Percentiles rank a stretch among this genome's conserved stretches.
These are phyloP conservation scores for Neogobius melanostomus DNA, from an alignment of 2,113 vertebrate genomes.

Conservation along the genomic window DNA sequence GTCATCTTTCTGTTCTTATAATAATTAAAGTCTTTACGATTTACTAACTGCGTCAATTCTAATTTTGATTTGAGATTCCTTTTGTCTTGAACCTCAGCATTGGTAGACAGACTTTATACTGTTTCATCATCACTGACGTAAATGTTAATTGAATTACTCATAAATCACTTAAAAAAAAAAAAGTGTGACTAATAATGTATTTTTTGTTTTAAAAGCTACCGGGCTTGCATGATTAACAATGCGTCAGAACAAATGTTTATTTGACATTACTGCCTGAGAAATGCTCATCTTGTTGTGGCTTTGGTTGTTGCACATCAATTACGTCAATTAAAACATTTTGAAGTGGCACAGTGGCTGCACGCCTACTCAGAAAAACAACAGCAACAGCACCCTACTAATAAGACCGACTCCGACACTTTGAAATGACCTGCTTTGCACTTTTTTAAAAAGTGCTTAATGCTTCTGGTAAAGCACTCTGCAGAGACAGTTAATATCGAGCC, in stretches of 20 bases:
- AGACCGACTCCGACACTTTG: not conserved
- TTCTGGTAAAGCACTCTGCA: conserved; percentile 18
- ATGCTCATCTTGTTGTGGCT: not conserved
- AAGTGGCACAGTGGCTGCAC: conserved; percentile 1
- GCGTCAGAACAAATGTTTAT: not conserved
- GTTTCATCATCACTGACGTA: not conserved
- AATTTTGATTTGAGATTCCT: not conserved
- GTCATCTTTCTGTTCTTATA: too few species aligned
- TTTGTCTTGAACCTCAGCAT: not conserved
- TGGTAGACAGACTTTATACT: not conserved
- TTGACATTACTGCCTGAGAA: not conserved
- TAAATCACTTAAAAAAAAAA: not conserved
- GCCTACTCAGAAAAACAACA: conserved; percentile 11
- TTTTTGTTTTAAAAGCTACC: not conserved
- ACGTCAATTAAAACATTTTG: conserved; percentile 6
- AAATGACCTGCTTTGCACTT: conserved; percentile 16
- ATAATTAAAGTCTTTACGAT: too few species aligned
- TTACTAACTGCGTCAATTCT: too few species aligned
- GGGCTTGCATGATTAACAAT: not conserved
- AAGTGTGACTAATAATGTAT: not conserved
- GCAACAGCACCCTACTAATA: conserved; percentile 8
- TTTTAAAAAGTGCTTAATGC: conserved; percentile 22
- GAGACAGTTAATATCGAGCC: conserved; percentile 47
- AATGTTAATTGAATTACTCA: not conserved
- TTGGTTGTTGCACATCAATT: conserved; percentile 4